phyloP scores from a whole-genome alignment of 2,797 vertebrate genomes.

The Enoplosus armatus region DNA sequence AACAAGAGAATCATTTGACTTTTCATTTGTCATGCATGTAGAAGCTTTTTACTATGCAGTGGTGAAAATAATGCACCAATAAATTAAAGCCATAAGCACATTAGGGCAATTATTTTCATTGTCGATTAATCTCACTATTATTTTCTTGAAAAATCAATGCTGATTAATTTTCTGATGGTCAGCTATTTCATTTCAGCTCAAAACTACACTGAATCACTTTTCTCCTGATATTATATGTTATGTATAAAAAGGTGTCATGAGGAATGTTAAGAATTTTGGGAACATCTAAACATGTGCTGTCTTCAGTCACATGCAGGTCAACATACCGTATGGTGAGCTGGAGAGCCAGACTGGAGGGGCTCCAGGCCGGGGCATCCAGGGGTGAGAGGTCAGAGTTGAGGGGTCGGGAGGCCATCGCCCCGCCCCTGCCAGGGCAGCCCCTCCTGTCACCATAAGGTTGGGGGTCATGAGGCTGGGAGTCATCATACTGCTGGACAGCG shows the following conservation, averaged over 20 bases:
- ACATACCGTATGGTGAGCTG: conserved; percentile 92
- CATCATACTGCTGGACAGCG: conserved; percentile 85
- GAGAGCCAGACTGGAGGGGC: conserved; percentile 95
- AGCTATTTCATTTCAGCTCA: not conserved
- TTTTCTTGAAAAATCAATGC: not conserved
- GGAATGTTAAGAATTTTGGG: not conserved
- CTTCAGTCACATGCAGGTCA: conserved; percentile 22
- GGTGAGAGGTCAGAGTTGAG: conserved; percentile 91
- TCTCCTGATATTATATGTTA: not conserved
- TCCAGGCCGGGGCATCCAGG: conserved; percentile 93
- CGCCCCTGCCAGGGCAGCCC: conserved; percentile 86
- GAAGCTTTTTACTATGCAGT: not conserved
- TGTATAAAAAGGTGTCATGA: not conserved
- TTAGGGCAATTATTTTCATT: not conserved
- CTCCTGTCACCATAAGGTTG: conserved; percentile 94
- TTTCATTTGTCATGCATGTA: too few species aligned
- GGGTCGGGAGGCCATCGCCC: conserved; percentile 94
- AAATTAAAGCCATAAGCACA: not conserved
- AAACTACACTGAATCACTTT: not conserved
- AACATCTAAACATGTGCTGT: conserved; percentile 12
- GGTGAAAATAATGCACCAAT: not conserved
- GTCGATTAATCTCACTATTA: not conserved
- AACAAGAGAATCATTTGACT: not conserved
- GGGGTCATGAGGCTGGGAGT: conserved; percentile 82
- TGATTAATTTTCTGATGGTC: not conserved